Conservation (phyloP, 2,797 vertebrate species). For the Meriones psammophilus region DNA sequence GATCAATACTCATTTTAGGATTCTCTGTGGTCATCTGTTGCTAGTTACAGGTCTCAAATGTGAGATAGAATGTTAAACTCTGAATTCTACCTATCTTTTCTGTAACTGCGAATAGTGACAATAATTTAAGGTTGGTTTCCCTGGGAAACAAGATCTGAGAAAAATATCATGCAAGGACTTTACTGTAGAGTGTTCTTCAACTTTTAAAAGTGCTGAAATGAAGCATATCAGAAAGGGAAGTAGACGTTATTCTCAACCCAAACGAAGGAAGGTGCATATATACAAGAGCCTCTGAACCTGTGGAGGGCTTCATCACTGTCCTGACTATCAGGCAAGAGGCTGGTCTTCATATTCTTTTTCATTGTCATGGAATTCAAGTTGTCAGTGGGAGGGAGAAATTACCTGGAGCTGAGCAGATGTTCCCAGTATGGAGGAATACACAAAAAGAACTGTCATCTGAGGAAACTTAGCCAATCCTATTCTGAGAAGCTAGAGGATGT, state of each 20-base stretch:
- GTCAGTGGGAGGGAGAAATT: not conserved
- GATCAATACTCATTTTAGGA: not conserved
- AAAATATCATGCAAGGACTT: not conserved
- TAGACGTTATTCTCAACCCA: not conserved
- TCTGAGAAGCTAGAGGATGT: not conserved
- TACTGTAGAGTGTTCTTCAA: not conserved
- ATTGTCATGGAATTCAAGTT: not conserved
- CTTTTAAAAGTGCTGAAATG: not conserved
- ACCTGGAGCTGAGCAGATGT: not conserved
- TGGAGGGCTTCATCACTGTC: not conserved
- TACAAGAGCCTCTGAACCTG: not conserved
- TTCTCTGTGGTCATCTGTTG: not conserved
- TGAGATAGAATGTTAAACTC: not conserved
- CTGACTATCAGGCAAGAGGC: not conserved
- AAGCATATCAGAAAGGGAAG: not conserved
- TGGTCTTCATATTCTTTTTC: not conserved
- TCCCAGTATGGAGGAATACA: not conserved
- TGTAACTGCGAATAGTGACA: not conserved
- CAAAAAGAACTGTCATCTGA: not conserved
- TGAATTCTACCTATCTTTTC: not conserved
- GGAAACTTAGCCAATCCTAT: not conserved
- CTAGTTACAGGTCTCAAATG: not conserved
- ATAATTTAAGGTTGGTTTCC: not conserved
- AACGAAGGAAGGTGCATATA: not conserved
- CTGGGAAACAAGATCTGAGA: not conserved